Evolutionary conservation across 2,113 vertebrate species (phyloP).

Genomic region (Hyperoodon ampullatus): DNA sequence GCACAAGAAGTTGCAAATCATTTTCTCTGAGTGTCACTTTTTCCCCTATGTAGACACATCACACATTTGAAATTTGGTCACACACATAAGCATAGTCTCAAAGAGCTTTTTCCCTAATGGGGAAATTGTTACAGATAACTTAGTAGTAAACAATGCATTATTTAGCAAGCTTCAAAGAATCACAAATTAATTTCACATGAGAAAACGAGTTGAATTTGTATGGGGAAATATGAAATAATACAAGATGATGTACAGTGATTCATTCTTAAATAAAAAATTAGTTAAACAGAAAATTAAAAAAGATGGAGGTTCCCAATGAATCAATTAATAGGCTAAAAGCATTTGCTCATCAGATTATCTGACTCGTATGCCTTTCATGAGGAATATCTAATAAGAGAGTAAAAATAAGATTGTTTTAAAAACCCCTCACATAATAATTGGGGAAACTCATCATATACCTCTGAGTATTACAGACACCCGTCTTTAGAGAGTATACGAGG

Average conservation of each 20-base stretch:
- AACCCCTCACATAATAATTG: neutral
- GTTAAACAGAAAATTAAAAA: constrained; percentile 51
- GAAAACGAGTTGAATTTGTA: constrained; percentile 48
- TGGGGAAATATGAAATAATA: constrained; percentile 62
- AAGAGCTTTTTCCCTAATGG: constrained; percentile 58
- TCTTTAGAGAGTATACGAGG: neutral
- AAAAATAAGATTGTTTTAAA: neutral
- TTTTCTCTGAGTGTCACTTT: constrained; percentile 17
- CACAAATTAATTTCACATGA: constrained; percentile 70
- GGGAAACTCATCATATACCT: neutral
- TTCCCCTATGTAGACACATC: neutral
- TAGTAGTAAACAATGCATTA: constrained; percentile 68
- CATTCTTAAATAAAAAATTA: constrained; percentile 53
- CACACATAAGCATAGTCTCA: constrained; percentile 41
- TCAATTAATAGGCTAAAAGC: neutral
- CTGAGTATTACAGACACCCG: neutral
- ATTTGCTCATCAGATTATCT: constrained; percentile 36
- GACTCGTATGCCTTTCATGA: neutral
- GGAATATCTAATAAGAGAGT: neutral
- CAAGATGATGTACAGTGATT: neutral
- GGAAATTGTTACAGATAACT: constrained; percentile 68
- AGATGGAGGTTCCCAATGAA: neutral
- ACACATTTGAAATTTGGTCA: constrained; percentile 50
- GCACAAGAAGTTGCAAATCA: neutral
- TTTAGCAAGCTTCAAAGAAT: constrained; percentile 61